Evolutionary conservation across 1,140 invertebrate genomes (phyloP), one percentile per base, ranked within the genome.

Genomic region (Drosophila bocki): DNA sequence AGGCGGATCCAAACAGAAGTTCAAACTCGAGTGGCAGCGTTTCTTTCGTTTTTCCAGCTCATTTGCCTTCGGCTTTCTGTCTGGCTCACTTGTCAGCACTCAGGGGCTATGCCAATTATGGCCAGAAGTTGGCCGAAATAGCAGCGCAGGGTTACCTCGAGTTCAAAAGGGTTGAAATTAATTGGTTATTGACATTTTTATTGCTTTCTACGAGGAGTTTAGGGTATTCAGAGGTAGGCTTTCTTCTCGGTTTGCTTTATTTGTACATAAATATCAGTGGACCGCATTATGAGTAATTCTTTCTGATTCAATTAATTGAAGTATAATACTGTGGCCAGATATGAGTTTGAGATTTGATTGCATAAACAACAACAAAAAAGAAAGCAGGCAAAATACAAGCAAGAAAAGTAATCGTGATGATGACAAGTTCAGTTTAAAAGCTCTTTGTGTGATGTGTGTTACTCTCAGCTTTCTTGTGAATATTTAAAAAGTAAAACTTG

Each of bases 221-320:
- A 68, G 61, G 35, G 61, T 51, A 68, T 68, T 26, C 29, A 33
- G n/a, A 32, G 11, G 26, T 8, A 8, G 29, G 13, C 19, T 74
- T 80, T 50, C 62, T 44, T 61, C 58, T 12, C 22, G 9, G 7
- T 35, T 15, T 11, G 26, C 45, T 69, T 75, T 78, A 53, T 68
- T 56, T 39, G 11, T 74, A 39, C 53, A 45, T 32, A 26, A 26
- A 59, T 67, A 58, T 44, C 67, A 56, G 29, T 80, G 62, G 22
- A 60, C 60, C 62, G 45, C 45, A 19, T 32, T n/a, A 51, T 71
- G 69, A 72, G 69, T 71, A 71, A 72, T 72, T 70, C 70, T 50
- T 63, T 80, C 75, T 65, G 75, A 83, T 80, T 87, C 64, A 87
- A 78, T 88, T 88, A 88, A 88, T 68, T 80, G 58, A 76, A 72